Percentiles rank a stretch among this genome's conserved stretches.
These are phyloP conservation scores for Agrotis segetum DNA, from an alignment of 2,888 invertebrate species.

Conservation along the genomic window DNA sequence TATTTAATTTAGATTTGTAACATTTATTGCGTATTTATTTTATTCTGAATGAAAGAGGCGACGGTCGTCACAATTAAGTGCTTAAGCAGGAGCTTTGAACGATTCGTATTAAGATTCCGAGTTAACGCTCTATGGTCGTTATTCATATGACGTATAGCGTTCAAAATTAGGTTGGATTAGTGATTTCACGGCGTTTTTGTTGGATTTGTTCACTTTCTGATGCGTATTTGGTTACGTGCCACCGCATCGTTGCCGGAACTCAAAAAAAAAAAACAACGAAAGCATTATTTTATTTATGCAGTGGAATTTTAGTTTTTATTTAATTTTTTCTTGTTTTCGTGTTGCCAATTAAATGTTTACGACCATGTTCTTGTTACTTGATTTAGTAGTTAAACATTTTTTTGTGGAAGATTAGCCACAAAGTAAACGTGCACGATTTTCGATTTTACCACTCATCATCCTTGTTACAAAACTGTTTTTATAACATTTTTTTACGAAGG, in stretches of 20 bases:
- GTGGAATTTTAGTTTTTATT: no score
- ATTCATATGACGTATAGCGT: constrained; percentile 81
- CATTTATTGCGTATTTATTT: background rate
- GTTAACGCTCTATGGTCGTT: constrained; percentile 75
- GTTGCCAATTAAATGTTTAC: constrained; percentile 38
- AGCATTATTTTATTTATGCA: no score
- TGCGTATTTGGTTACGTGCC: constrained; percentile 74
- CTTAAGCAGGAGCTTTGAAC: constrained; percentile 62
- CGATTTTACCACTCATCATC: constrained; percentile 29
- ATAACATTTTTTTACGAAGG: constrained; percentile 24
- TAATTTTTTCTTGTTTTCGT: constrained; percentile 13
- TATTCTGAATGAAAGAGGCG: constrained; percentile 61
- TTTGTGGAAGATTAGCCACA: background rate
- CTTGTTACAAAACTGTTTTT: constrained; percentile 21
- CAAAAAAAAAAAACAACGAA: constrained; percentile 67
- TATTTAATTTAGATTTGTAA: background rate
- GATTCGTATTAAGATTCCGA: constrained; percentile 74
- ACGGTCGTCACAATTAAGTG: constrained; percentile 65
- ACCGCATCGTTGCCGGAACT: constrained; percentile 64
- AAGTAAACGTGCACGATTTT: constrained; percentile 34
- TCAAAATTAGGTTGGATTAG: constrained; percentile 85
- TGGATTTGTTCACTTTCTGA: constrained; percentile 62
- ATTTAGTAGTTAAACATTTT: constrained; percentile 19
- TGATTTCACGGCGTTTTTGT: constrained; percentile 81
- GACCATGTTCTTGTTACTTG: constrained; percentile 13